These are phyloP conservation scores for Eilema caniola DNA, from an alignment of 2,888 invertebrate species.

Conservation along the genomic window DNA sequence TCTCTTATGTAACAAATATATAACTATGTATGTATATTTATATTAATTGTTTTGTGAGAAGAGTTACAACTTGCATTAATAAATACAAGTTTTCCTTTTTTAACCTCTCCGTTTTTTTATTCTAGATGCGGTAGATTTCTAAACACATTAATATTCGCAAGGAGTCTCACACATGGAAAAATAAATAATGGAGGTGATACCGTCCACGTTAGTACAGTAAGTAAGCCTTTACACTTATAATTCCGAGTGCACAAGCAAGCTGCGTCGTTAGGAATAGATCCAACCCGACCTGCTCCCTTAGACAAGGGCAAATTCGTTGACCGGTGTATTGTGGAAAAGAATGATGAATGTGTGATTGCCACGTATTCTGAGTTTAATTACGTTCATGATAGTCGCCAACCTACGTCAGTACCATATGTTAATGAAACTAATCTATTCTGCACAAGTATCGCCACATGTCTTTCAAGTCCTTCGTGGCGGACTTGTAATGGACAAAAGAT, in stretches of 20 bases:
- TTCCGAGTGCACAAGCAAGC: neutral
- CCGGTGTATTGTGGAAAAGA: no score
- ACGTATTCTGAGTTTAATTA: no score
- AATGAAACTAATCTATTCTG: no score
- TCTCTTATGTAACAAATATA: neutral
- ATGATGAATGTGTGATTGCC: no score
- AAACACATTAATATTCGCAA: neutral
- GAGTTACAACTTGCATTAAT: neutral
- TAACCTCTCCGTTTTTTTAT: neutral
- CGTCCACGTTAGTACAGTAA: neutral
- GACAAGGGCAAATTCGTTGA: no score
- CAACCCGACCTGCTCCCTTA: no score
- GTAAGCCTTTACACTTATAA: neutral
- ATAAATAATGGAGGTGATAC: neutral
- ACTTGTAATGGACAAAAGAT: neutral
- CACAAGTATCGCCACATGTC: no score
- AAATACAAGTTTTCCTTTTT: neutral
- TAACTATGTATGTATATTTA: neutral
- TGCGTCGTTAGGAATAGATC: neutral
- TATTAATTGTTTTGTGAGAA: no score
- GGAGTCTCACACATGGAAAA: neutral
- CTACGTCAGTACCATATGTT: no score
- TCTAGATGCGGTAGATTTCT: neutral
- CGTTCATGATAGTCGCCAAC: no score
- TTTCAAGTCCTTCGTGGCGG: no score